Evolutionary conservation across 2,888 invertebrate species (phyloP).

Genomic region (Cheilosia variabilis): DNA sequence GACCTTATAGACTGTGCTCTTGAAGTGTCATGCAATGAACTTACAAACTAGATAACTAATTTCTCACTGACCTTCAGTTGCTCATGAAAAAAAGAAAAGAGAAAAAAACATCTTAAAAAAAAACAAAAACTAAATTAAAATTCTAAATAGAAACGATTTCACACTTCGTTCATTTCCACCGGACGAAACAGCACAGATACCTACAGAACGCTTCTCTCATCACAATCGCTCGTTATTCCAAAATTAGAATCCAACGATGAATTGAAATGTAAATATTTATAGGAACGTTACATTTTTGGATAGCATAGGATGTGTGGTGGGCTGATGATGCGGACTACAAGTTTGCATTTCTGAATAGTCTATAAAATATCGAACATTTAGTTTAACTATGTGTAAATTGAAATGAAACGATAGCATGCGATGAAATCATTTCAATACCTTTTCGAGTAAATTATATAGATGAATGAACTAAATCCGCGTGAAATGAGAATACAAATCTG

Average conservation of each 20-base stretch:
- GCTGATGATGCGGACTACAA: neutral
- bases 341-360: slow-evolving; percentile 29
- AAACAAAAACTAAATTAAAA: slow-evolving; percentile 7
- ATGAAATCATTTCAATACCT: slow-evolving; percentile 32
- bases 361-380: slow-evolving; percentile 20
- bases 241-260: slow-evolving; percentile 51
- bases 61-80: slow-evolving; percentile 26
- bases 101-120: neutral
- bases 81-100: neutral
- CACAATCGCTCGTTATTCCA: slow-evolving; percentile 41
- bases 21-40: neutral
- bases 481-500: slow-evolving; percentile 11
- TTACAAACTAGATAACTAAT: slow-evolving; percentile 7
- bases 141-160: slow-evolving; percentile 8
- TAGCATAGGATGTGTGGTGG: neutral
- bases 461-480: slow-evolving; percentile 15
- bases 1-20: too few species aligned
- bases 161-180: slow-evolving; percentile 26
- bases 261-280: slow-evolving; percentile 58
- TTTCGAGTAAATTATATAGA: neutral
- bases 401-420: slow-evolving; percentile 11
- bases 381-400: slow-evolving; percentile 20
- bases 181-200: slow-evolving; percentile 1
- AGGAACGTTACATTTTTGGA: slow-evolving; percentile 39
- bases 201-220: slow-evolving; percentile 5